These are phyloP conservation scores for Falco columbarius DNA, from an alignment of 2,797 vertebrate species.

Conservation along the genomic window DNA sequence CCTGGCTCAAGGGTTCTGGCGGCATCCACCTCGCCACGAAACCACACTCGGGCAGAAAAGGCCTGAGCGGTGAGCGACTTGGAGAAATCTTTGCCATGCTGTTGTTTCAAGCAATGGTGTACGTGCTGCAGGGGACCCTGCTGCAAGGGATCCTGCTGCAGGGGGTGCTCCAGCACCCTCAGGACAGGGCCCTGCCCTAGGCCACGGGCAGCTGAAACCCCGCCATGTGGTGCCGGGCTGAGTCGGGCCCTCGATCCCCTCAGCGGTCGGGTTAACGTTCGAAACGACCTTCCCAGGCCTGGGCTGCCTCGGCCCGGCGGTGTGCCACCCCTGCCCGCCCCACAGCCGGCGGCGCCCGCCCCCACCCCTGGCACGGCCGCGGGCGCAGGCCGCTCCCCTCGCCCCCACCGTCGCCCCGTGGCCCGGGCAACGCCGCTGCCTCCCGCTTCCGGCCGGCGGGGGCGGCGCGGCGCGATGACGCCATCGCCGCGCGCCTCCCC, in stretches of 20 bases:
- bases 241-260: not conserved
- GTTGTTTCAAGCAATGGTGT: fast-evolving
- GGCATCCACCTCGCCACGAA: fast-evolving
- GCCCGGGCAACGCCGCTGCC: not conserved
- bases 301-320: not conserved
- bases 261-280: not conserved
- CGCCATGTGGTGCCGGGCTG: no score
- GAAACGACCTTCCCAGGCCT: not conserved
- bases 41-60: fast-evolving
- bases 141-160: fast-evolving
- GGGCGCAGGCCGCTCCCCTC: no score
- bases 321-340: no score
- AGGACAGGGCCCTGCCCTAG: not conserved
- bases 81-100: no score
- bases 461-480: not conserved
- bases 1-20: fast-evolving
- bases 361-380: no score
- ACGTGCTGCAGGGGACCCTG: fast-evolving
- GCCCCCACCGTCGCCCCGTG: not conserved
- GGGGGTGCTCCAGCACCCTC: not conserved
- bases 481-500: not conserved
- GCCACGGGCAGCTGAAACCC: not conserved
- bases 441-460: not conserved
- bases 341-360: no score
- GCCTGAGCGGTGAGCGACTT: fast-evolving